Evolutionary conservation across 2,113 vertebrate genomes (phyloP).

Genomic region (Physeter macrocephalus): DNA sequence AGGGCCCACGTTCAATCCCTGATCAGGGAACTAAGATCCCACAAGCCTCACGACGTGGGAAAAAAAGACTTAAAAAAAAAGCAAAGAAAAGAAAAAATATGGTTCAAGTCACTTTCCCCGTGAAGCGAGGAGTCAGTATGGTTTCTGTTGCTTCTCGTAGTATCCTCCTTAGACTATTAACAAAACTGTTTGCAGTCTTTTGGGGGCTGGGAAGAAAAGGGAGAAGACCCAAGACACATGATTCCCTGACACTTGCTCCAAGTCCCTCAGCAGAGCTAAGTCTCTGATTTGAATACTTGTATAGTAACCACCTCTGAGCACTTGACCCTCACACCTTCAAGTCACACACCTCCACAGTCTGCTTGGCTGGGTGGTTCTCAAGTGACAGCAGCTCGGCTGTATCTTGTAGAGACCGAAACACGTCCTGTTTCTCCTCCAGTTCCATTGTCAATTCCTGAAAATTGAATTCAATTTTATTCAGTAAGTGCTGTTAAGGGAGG

Average conservation of each 20-base stretch:
- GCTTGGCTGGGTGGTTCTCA: constrained; percentile 97
- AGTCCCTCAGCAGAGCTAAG: neutral
- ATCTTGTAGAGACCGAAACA: constrained; percentile 92
- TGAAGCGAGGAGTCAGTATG: neutral
- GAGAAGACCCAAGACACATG: neutral
- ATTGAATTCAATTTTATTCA: constrained; percentile 31
- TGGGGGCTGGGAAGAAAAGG: neutral
- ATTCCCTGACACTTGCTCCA: neutral
- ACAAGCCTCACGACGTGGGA: too few species aligned
- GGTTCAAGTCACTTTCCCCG: neutral
- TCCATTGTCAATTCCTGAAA: constrained; percentile 89
- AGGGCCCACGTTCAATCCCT: too few species aligned
- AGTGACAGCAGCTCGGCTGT: constrained; percentile 89
- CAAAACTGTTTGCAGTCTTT: neutral
- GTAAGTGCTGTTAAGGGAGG: neutral
- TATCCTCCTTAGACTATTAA: neutral
- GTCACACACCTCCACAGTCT: constrained; percentile 91
- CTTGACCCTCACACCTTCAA: neutral
- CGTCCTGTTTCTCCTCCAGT: constrained; percentile 91
- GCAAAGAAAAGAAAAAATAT: too few species aligned
- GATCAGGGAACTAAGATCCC: too few species aligned
- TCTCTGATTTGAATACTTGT: neutral
- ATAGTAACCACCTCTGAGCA: neutral
- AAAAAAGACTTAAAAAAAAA: too few species aligned
- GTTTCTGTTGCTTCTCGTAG: neutral